Conservation (phyloP, 2,888 invertebrate genomes). For the Synanthedon formicaeformis region DNA sequence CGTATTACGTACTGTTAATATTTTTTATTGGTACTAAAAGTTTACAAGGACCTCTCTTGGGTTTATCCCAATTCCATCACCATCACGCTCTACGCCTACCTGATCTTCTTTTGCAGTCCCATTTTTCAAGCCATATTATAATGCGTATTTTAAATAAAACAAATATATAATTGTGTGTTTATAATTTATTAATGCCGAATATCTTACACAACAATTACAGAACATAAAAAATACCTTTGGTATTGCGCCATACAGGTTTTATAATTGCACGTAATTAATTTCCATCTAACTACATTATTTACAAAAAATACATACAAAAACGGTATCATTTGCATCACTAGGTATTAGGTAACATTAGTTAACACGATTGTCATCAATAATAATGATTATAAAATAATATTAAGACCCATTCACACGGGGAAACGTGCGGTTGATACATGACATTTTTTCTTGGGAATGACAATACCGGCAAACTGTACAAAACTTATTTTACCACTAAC, state of each 20-base stretch:
- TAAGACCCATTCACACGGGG: conserved; percentile 1
- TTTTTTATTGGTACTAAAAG: too few relatives aligned
- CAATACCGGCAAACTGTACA: too few relatives aligned
- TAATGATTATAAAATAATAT: conserved; percentile 21
- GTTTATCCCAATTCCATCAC: too few relatives aligned
- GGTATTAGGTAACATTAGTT: conserved; percentile 40
- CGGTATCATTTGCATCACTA: conserved; percentile 18
- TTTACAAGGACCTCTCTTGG: too few relatives aligned
- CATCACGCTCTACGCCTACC: too few relatives aligned
- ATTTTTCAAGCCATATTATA: too few relatives aligned
- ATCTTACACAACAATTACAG: conserved; percentile 64
- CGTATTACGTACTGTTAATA: too few relatives aligned
- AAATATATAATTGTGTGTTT: background rate
- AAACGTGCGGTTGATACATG: too few relatives aligned
- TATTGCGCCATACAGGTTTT: conserved; percentile 51
- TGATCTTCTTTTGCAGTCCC: too few relatives aligned
- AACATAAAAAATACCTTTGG: conserved; percentile 62
- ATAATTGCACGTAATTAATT: conserved; percentile 63
- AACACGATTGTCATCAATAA: conserved; percentile 16
- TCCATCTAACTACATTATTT: conserved; percentile 57
- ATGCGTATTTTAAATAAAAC: too few relatives aligned
- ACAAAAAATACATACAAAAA: conserved; percentile 51
- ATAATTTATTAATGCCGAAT: conserved; percentile 50
- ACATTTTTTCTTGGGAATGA: too few relatives aligned
- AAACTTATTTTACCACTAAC: too few relatives aligned